Base-by-base conservation (phyloP, 2,888 invertebrate genomes). In the Eubasilissa splendida region DNA sequence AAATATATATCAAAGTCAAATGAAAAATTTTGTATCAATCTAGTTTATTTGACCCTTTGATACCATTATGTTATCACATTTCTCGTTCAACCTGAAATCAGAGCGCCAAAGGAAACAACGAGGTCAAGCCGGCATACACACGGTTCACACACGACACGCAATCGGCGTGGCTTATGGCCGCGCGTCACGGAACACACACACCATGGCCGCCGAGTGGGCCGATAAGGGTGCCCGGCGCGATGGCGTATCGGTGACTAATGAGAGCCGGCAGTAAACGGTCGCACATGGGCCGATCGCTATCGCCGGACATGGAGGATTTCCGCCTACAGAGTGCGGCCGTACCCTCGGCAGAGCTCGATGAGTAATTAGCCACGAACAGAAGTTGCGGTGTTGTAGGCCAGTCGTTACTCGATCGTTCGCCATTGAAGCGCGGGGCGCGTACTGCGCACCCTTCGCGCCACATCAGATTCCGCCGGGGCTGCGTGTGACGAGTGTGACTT, bases 281-380 rank as follows among this genome's bases (percentile, higher is more conserved):
- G 86, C 85, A 85, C 85, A 85, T 84, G 85, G 85, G 84, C 86
- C 83, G 86, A 85, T 85, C 86, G 86, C 86, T 84, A 83, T 80
- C 81, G 65, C 54, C 83, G 84, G 85, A 78, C 84, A 85, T 84
- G 85, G 83, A 81, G 84, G 85, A 84, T 85, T 85, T 85, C 84
- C 84, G 85, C 85, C 85, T 75, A 75, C 75, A 75, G 60, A 75
- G 54, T 22, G 56, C 50, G 52, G 52, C 75, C 59, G 33, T 58
- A 74, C 60, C 71, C 71, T 56, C 71, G 12, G 56, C 33, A n/a
- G 56, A 56, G 56, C 54, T 56, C n/a, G 58, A 56, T 31, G 54
- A 73, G 54, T 56, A 56, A 73, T 73, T 56, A 56, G 11, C n/a
- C 71, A 73, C 71, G 71, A 73, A 73, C 70, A 14, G 10, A 22